phyloP scores from a whole-genome alignment of 2,888 invertebrate genomes.

The Brenthis hecate region DNA sequence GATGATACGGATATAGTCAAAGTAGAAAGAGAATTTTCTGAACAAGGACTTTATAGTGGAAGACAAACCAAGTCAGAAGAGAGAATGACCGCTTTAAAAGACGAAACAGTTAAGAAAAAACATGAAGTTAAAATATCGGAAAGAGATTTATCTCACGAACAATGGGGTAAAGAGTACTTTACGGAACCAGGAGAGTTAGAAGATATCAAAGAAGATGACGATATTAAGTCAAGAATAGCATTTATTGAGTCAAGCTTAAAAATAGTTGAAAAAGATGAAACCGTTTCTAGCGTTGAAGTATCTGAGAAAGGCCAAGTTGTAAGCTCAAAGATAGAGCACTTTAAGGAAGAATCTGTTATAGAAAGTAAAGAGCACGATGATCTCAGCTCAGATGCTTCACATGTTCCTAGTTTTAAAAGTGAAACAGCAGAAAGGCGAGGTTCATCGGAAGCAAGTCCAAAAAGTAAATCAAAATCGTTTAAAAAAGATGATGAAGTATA shows the following conservation, averaged over 20 bases:
- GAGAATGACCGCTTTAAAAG: constrained; percentile 76
- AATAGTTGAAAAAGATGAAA: constrained; percentile 75
- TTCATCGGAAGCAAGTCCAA: constrained; percentile 72
- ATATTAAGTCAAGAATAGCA: constrained; percentile 65
- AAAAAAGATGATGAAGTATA: constrained; percentile 77
- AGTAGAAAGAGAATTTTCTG: constrained; percentile 71
- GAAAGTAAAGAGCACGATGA: constrained; percentile 78
- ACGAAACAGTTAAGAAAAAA: constrained; percentile 74
- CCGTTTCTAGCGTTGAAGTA: constrained; percentile 69
- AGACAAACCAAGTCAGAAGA: constrained; percentile 76
- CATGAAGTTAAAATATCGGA: constrained; percentile 79
- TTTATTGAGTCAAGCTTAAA: constrained; percentile 72
- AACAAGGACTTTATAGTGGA: constrained; percentile 74
- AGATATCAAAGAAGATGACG: constrained; percentile 72
- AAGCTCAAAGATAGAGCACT: constrained; percentile 73
- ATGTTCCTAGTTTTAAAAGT: constrained; percentile 73
- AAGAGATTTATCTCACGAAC: constrained; percentile 77
- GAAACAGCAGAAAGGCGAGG: constrained; percentile 67
- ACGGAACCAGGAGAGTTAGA: constrained; percentile 75
- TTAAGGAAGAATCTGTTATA: constrained; percentile 74
- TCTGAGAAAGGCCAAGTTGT: constrained; percentile 75
- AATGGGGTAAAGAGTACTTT: constrained; percentile 81
- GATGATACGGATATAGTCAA: constrained; percentile 71
- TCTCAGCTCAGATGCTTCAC: constrained; percentile 75
- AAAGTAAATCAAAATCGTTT: constrained; percentile 74